Percentiles rank a stretch among this genome's conserved stretches.
These are phyloP conservation scores for Ophthalmotilapia sp. DNA, from an alignment of 2,113 vertebrate genomes.

Conservation along the genomic window DNA sequence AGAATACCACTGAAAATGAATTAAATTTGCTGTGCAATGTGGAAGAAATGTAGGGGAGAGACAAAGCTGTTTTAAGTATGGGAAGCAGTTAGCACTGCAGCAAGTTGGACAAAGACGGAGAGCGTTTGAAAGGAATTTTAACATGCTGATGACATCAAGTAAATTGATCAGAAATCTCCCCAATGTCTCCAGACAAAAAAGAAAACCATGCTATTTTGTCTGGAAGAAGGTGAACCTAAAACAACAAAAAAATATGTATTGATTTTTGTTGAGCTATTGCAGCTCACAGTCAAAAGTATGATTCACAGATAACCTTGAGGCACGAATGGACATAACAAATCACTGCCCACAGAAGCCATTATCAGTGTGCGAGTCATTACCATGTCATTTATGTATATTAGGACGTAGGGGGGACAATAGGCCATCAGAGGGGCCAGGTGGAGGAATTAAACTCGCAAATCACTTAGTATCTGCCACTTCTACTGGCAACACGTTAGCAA, in stretches of 20 bases:
- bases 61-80: neutral
- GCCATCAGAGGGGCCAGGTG: slow-evolving; percentile 41
- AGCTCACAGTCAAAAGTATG: neutral
- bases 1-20: neutral
- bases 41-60: neutral
- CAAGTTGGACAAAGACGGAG: neutral
- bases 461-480: slow-evolving; percentile 47
- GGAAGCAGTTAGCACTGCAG: neutral
- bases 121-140: neutral
- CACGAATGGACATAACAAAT: slow-evolving; percentile 25
- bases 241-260: neutral
- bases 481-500: slow-evolving; percentile 51
- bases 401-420: slow-evolving; percentile 23
- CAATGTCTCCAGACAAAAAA: neutral
- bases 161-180: slow-evolving; percentile 11
- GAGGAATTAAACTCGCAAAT: slow-evolving; percentile 66
- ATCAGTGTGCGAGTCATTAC: slow-evolving; percentile 30
- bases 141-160: neutral
- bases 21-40: neutral
- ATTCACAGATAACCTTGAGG: slow-evolving; percentile 36
- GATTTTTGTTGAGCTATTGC: neutral
- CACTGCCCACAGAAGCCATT: slow-evolving; percentile 9
- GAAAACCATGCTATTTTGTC: neutral
- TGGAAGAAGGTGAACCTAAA: neutral
- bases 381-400: slow-evolving; percentile 46